Conservation (phyloP, 1,140 invertebrate species). For the Diuraphis noxia region DNA sequence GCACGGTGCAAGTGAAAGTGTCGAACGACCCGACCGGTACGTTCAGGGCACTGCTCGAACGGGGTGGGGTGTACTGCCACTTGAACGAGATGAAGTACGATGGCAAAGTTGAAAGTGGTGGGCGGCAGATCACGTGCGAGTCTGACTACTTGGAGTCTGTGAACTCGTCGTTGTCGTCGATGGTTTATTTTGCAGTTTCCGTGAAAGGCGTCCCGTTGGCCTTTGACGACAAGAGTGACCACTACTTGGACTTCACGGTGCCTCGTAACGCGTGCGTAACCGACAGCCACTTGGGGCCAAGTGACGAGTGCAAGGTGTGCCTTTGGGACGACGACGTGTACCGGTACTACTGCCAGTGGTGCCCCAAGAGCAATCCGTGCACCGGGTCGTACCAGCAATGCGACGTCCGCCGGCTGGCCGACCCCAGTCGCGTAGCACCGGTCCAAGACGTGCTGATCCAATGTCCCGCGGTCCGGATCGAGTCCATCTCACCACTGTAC, state of each 20-base stretch:
- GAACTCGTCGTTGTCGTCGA: not conserved
- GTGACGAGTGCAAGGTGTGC: not conserved
- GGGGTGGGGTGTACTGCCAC: not conserved
- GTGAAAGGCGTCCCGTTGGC: not conserved
- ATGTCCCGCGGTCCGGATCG: conserved; percentile 89
- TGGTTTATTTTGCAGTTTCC: not conserved
- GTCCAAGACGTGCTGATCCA: conserved; percentile 69
- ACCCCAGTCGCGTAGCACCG: not conserved
- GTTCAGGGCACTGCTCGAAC: not conserved
- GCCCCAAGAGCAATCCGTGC: not conserved
- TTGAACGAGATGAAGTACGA: not conserved
- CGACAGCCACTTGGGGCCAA: too few relatives aligned
- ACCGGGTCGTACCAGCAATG: not conserved
- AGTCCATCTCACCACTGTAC: conserved; percentile 77
- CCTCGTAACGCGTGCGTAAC: not conserved
- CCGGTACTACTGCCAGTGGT: conserved; percentile 27
- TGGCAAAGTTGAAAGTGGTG: not conserved
- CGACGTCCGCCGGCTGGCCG: not conserved
- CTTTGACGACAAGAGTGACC: not conserved
- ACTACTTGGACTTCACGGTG: not conserved
- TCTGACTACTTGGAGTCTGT: not conserved
- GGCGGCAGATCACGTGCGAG: not conserved
- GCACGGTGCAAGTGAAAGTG: not conserved
- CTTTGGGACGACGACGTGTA: not conserved
- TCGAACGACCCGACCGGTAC: not conserved